These are phyloP conservation scores for Oreochromis spilurus DNA, from an alignment of 2,113 vertebrate genomes.

Conservation along the genomic window DNA sequence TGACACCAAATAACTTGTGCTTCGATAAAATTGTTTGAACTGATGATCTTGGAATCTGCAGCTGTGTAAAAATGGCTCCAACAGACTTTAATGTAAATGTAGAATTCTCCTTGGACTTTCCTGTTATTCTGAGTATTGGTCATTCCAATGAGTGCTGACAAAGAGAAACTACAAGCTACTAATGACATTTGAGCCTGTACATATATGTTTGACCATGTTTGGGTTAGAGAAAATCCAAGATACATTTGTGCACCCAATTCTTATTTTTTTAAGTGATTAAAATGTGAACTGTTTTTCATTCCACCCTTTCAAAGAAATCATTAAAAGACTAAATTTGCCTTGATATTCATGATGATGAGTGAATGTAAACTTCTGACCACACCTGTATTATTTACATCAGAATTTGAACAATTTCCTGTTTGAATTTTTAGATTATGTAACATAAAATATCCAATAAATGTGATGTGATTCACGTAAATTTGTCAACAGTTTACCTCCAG, in stretches of 20 bases:
- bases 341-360: background rate
- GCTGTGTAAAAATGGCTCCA: background rate
- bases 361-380: background rate
- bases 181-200: background rate
- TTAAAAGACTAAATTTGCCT: background rate
- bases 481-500: constrained; percentile 78
- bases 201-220: background rate
- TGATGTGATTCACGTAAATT: fast-evolving
- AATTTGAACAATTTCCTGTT: background rate
- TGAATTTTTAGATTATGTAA: background rate
- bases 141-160: background rate
- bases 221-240: background rate
- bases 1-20: background rate
- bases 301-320: background rate
- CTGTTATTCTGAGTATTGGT: background rate
- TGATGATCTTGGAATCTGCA: background rate
- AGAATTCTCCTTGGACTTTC: background rate
- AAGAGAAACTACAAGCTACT: background rate
- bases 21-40: background rate
- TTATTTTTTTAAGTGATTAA: background rate
- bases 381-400: background rate
- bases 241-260: background rate
- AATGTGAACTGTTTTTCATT: background rate
- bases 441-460: background rate
- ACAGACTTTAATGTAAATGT: background rate